These are phyloP conservation scores for Megaceryle torquata DNA, from an alignment of 2,113 vertebrate species.

Conservation along the genomic window DNA sequence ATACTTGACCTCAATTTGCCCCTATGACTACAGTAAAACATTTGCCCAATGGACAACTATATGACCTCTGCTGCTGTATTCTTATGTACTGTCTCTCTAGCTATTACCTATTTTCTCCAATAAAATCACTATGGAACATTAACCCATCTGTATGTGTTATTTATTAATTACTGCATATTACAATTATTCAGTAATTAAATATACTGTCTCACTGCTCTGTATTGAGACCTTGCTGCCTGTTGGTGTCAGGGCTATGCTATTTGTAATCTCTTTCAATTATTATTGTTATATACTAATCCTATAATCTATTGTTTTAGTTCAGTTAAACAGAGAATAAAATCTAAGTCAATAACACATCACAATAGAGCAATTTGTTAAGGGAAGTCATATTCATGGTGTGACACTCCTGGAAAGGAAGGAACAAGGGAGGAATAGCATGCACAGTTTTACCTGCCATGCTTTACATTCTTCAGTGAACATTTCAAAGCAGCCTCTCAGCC, in stretches of 20 bases:
- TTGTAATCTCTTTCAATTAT: not conserved
- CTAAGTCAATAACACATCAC: not conserved
- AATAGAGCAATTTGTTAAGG: not conserved
- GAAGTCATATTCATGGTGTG: not conserved
- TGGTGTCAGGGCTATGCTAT: not conserved
- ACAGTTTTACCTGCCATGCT: not conserved
- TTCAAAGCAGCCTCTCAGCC: not conserved
- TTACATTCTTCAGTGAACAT: not conserved
- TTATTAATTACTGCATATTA: not conserved
- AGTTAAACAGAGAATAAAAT: slow-evolving; percentile 40
- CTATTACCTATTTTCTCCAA: not conserved
- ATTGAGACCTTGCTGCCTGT: not conserved
- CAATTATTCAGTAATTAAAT: not conserved
- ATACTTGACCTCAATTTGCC: not conserved
- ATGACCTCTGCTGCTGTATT: not conserved
- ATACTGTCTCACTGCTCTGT: not conserved
- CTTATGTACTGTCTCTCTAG: not conserved
- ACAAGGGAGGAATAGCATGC: not conserved
- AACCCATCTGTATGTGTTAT: not conserved
- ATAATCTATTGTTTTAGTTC: not conserved
- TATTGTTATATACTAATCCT: not conserved
- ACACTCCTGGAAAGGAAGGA: not conserved
- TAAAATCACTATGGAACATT: not conserved
- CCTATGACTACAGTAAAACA: not conserved
- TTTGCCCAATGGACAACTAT: not conserved